Evolutionary conservation across 92 coral and sea anemone species (phyloP).

Genomic region (Blastomussa wellsi): DNA sequence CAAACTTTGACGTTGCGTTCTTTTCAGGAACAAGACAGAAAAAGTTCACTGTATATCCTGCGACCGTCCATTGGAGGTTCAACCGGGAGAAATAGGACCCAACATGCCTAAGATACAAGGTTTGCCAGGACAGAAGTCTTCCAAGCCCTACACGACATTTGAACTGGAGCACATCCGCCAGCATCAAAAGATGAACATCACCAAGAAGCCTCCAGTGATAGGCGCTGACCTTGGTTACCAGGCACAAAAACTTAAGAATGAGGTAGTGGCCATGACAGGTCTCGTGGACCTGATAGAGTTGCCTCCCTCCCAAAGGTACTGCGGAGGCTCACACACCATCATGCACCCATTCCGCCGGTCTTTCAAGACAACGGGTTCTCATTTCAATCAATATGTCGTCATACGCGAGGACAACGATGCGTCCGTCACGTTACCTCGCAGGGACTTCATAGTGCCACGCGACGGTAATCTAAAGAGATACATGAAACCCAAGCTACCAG

Average conservation of each 20-base stretch:
- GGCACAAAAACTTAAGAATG: constrained; percentile 76
- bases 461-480: constrained; percentile 70
- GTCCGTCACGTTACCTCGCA: constrained; percentile 74
- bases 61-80: constrained; percentile 86
- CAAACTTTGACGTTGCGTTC: not conserved
- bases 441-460: constrained; percentile 89
- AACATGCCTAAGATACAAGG: constrained; percentile 82
- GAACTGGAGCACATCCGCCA: constrained; percentile 97
- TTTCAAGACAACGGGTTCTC: constrained; percentile 77
- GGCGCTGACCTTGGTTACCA: constrained; percentile 89
- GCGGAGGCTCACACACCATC: constrained; percentile 96
- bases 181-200: constrained; percentile 76
- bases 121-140: constrained; percentile 80
- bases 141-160: constrained; percentile 89
- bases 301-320: constrained; percentile 93
- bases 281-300: constrained; percentile 75
- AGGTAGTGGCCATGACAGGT: constrained; percentile 91
- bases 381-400: constrained; percentile 87
- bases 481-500: constrained; percentile 76
- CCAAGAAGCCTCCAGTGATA: constrained; percentile 70
- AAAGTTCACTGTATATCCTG: constrained; percentile 96
- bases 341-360: constrained; percentile 92
- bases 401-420: constrained; percentile 84
- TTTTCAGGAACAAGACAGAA: constrained; percentile 67
- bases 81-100: constrained; percentile 48